Evolutionary conservation across 1,140 invertebrate genomes (phyloP), one percentile per base, ranked within the genome.

Genomic region (Lordiphosa mommai): DNA sequence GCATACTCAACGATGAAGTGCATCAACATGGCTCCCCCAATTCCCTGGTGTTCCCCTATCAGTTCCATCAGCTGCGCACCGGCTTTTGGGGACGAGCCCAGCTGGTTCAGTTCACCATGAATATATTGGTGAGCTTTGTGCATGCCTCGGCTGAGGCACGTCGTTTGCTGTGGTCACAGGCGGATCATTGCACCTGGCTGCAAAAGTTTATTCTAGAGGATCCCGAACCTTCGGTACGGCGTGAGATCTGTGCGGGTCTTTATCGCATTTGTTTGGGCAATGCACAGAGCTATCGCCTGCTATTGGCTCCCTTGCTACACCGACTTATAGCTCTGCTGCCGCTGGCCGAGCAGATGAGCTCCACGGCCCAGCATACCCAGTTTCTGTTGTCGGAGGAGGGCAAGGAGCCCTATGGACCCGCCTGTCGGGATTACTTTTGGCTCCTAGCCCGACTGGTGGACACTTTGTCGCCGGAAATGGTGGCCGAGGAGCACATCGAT

Each of bases 371-470:
- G 34, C 79, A 82, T 43, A 91, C 92, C 14, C 60, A 92, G 20
- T 92, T 92, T 59, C 88, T 92, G 32, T 88, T 90, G 0, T 88
- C 92, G 0, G 95, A 97, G 76, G 95, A 96, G 79, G 94, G 95
- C 2, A 97, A 97, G 82, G 96, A 97, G 77, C 95, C 96, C 0
- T 97, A 96, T 87, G 96, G 96, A 1, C 96, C 96, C 3, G 96
- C 96, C 3, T 98, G 96, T 89, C 89, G 96, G 13, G 97, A 98
- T 88, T 98, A 97, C 89, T 98, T 98, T 86, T 97, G 96, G 96
- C 90, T 98, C 0, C 90, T 97, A 1, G 96, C 96, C 71, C 92
- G 96, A 10, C 90, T 98, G 4, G 94, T 98, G 3, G 96, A 98
- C 72, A 94, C 94, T 4, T 86, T 97, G 4, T 94, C 95, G 0